Percentiles rank a stretch among this genome's conserved stretches.
Conservation (phyloP, 1,140 invertebrate species). For the Pentalonia nigronervosa region DNA sequence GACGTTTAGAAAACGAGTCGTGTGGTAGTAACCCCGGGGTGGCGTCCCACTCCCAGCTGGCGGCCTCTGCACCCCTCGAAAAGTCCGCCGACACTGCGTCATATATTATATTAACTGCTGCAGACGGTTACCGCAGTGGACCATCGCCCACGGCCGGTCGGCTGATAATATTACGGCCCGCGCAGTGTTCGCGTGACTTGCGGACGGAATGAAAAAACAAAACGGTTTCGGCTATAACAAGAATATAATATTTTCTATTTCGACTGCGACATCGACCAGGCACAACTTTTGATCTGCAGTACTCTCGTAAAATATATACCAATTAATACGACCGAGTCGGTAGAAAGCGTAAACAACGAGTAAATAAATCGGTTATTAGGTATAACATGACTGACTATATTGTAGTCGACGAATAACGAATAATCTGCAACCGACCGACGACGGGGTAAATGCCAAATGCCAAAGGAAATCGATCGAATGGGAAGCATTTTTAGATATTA, state of each 20-base stretch:
- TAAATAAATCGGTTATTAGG: no score
- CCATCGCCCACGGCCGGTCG: neutral
- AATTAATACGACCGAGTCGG: no score
- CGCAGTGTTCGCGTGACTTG: neutral
- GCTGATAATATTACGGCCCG: neutral
- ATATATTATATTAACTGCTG: neutral
- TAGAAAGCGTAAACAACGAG: no score
- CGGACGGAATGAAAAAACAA: neutral
- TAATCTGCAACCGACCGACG: no score
- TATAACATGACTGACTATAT: no score
- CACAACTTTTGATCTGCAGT: no score
- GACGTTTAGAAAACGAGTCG: neutral
- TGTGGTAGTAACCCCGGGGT: neutral
- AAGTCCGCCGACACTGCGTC: neutral
- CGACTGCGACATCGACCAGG: neutral
- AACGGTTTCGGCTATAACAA: neutral
- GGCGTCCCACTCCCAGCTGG: neutral
- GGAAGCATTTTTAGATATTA: no score
- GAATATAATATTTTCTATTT: neutral
- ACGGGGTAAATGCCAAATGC: no score
- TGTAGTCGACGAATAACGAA: no score
- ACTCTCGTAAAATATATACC: no score
- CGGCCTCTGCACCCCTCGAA: neutral
- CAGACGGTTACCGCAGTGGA: neutral
- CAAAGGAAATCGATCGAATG: no score